Evolutionary conservation across 2,113 vertebrate species (phyloP), one percentile per base, ranked within the genome.

Genomic region (Gallinago media): DNA sequence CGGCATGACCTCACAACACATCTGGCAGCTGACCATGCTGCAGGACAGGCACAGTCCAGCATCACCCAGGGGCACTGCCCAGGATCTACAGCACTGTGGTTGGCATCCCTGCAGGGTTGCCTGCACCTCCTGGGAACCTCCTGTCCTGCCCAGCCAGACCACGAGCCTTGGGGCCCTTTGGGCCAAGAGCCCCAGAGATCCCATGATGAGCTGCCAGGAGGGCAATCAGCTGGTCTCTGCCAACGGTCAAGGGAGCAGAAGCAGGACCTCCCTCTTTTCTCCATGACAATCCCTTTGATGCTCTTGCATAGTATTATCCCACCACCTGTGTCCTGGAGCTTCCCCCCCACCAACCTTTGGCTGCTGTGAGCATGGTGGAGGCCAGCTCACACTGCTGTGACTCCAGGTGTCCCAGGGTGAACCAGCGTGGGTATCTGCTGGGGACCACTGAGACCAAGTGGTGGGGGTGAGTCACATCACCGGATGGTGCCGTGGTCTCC

Each of bases 311-410:
- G 61, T 61, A 21, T 2, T 0, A 0, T 29, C 46, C 80, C 76
- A 62, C 4, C 31, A 29, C 19, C 34, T 50, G 20, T 1, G 6
- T 9, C 26, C n/a, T 52, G 62, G 49, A 81, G 54, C 23, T 36
- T 12, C 6, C 14, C n/a, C 23, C 44, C 18, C 79, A 96, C 98
- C 89, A 83, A 99, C 99, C 99, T 98, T 99, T 99, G 96, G 99
- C 99, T 70, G 99, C 99, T 0, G 99, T 99, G 83, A 99, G 98
- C 99, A 99, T 99, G 97, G 99, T 99, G 63, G 99, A 99, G 80
- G 99, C 99, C 95, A 99, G 98, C 96, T 99, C 99, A 4, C 99
- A 99, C 98, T 99, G 99, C 98, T 99, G 99, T 0, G 99, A 99
- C 98, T 99, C 99, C 98, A 99, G 98, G 96, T 99, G 99, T 26